phyloP scores from a whole-genome alignment of 2,797 vertebrate species.

The Synanceia verrucosa region DNA sequence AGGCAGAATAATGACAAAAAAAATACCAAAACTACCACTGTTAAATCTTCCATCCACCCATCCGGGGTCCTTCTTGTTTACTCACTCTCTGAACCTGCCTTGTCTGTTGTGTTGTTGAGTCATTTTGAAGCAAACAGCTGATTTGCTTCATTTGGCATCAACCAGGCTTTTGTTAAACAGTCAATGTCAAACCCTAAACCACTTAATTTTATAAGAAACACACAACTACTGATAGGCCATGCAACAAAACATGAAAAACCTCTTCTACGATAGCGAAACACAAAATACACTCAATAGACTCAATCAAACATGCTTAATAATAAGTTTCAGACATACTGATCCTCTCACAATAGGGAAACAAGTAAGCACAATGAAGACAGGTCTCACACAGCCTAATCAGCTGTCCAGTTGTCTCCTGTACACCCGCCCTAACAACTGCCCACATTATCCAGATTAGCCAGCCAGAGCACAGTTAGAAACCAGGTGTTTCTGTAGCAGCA shows the following conservation, averaged over 20 bases:
- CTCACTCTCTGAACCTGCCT: not conserved
- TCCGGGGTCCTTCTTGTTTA: not conserved
- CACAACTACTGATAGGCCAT: not conserved
- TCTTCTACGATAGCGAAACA: not conserved
- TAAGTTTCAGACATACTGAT: not conserved
- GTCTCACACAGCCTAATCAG: not conserved
- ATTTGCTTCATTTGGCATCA: not conserved
- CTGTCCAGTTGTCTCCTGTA: not conserved
- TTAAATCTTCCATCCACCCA: not conserved
- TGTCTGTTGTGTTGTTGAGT: not conserved
- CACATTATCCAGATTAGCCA: not conserved
- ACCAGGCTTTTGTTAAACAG: not conserved
- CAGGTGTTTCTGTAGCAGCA: not conserved
- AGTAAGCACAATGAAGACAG: not conserved
- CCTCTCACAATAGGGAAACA: not conserved
- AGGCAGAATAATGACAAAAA: not conserved
- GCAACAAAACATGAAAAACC: not conserved
- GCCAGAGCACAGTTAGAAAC: not conserved
- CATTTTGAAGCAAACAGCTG: not conserved
- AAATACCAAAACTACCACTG: no score
- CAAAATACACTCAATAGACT: not conserved
- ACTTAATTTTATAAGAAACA: not conserved
- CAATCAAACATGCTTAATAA: not conserved
- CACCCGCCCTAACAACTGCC: not conserved
- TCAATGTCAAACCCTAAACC: not conserved